Conservation (phyloP, 2,888 invertebrate genomes). For the Acleris emargana region DNA sequence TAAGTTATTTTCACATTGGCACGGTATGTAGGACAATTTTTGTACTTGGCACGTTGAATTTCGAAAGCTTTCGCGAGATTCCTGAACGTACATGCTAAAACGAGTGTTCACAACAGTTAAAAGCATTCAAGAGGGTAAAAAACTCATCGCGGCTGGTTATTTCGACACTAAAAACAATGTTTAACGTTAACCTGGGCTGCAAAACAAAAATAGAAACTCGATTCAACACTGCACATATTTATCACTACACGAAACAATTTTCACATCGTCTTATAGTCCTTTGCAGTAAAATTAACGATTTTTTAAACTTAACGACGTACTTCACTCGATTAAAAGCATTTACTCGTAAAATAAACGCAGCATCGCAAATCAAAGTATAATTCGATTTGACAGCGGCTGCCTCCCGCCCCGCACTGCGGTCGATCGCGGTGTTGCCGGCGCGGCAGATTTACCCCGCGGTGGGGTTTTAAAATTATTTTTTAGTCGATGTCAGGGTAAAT, state of each 20-base stretch:
- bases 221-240: slow-evolving; percentile 21
- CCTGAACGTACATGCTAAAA: slow-evolving; percentile 6
- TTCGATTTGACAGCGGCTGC: slow-evolving; percentile 72
- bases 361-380: slow-evolving; percentile 56
- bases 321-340: slow-evolving; percentile 6
- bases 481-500: neutral
- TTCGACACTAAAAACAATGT: slow-evolving; percentile 76
- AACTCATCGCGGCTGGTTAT: slow-evolving; percentile 56
- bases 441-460: slow-evolving; percentile 43
- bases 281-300: slow-evolving; percentile 4
- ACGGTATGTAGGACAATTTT: slow-evolving; percentile 52
- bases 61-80: slow-evolving; percentile 12
- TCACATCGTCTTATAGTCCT: neutral
- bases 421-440: slow-evolving; percentile 68
- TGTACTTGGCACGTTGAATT: slow-evolving; percentile 52
- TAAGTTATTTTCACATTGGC: slow-evolving; percentile 49
- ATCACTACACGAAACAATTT: slow-evolving; percentile 12
- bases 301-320: slow-evolving; percentile 5
- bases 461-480: slow-evolving; percentile 3
- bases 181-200: slow-evolving; percentile 73
- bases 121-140: slow-evolving; percentile 40
- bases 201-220: slow-evolving; percentile 71
- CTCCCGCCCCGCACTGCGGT: slow-evolving; percentile 64
- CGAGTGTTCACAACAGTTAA: slow-evolving; percentile 3
- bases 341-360: slow-evolving; percentile 32